These are phyloP conservation scores for Ferrisia virgata DNA, from an alignment of 2,888 invertebrate genomes.

Conservation along the genomic window DNA sequence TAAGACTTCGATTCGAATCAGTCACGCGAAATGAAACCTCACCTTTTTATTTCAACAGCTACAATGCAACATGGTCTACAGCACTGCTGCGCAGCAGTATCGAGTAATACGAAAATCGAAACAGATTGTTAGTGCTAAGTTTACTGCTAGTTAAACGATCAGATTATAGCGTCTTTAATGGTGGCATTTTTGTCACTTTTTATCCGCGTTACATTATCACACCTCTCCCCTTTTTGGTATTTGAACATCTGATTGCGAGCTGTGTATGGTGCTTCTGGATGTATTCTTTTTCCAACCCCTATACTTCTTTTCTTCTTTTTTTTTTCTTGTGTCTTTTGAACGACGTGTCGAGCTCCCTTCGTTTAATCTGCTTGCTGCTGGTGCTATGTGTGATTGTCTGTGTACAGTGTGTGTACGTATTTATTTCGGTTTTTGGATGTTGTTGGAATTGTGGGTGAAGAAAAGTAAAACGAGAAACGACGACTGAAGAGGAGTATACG, in stretches of 20 bases:
- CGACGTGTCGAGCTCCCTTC: no score
- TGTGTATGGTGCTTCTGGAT: conserved; percentile 45
- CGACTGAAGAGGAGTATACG: neutral
- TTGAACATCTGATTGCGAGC: conserved; percentile 11
- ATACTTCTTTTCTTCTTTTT: conserved; percentile 48
- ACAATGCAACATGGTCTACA: no score
- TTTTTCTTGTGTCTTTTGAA: neutral
- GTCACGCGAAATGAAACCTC: neutral
- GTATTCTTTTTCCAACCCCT: conserved; percentile 47
- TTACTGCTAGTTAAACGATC: conserved; percentile 36
- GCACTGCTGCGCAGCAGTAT: neutral
- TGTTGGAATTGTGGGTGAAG: neutral
- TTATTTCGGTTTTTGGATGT: neutral
- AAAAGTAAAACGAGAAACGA: neutral
- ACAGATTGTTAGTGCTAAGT: neutral
- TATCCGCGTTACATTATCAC: conserved; percentile 50
- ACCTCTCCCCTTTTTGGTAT: conserved; percentile 46
- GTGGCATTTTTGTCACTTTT: conserved; percentile 38
- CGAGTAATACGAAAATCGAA: neutral
- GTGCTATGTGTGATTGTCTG: no score
- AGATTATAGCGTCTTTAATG: conserved; percentile 39
- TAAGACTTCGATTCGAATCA: neutral
- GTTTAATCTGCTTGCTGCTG: no score
- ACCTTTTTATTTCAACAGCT: neutral
- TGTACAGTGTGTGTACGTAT: no score